Conservation (phyloP, 2,113 vertebrate genomes). For the Mola mola region DNA sequence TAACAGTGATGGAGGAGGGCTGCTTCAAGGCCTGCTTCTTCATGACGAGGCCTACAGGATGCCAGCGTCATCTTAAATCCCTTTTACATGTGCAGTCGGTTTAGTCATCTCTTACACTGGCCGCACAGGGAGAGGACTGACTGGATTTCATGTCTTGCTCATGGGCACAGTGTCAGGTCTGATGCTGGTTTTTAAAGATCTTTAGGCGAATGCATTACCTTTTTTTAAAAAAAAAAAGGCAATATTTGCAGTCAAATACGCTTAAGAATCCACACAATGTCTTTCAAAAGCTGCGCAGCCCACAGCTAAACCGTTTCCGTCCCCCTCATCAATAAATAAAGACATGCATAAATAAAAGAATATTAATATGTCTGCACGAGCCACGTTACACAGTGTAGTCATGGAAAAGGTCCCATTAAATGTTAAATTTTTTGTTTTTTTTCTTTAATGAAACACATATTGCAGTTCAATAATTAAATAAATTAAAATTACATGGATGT, state of each 20-base stretch:
- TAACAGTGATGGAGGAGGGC: constrained; percentile 40
- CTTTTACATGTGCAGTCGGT: constrained; percentile 25
- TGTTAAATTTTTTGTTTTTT: constrained; percentile 84
- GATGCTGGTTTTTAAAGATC: too few relatives aligned
- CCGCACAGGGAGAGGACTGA: constrained; percentile 6
- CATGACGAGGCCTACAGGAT: constrained; percentile 35
- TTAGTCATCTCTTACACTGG: constrained; percentile 21
- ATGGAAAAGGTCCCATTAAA: constrained; percentile 85
- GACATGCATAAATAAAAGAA: constrained; percentile 75
- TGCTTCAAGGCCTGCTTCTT: constrained; percentile 46
- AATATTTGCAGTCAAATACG: constrained; percentile 16
- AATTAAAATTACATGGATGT: constrained; percentile 91
- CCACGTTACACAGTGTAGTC: constrained; percentile 62
- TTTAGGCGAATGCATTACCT: too few relatives aligned
- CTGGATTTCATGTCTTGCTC: constrained; percentile 41
- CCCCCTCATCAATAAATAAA: constrained; percentile 78
- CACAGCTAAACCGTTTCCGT: constrained; percentile 72
- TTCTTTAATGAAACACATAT: constrained; percentile 97
- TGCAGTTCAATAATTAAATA: constrained; percentile 93
- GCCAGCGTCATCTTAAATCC: too few relatives aligned
- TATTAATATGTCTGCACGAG: constrained; percentile 61
- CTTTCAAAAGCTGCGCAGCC: constrained; percentile 51
- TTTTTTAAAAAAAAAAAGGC: constrained; percentile 1
- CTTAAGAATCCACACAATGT: constrained; percentile 24
- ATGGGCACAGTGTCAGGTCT: constrained; percentile 23